phyloP scores from a whole-genome alignment of 2,113 vertebrate species.

The Oryzias celebensis region DNA sequence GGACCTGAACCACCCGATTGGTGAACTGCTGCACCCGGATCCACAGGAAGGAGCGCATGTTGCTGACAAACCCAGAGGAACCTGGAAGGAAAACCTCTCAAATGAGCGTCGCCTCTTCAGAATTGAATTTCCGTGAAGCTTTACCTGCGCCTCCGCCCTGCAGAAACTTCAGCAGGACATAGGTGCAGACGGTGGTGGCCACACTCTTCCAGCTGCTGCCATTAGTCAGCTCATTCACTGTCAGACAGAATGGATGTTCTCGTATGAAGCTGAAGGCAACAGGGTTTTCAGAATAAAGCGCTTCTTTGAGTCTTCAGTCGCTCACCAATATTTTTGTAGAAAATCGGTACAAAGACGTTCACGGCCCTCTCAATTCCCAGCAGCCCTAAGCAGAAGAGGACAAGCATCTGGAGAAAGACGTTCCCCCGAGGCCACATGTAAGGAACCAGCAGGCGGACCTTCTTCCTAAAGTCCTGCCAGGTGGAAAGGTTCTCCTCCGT shows the following conservation, averaged over 20 bases:
- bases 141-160: conserved; percentile 94
- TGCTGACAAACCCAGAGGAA: conserved; percentile 88
- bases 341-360: conserved; percentile 94
- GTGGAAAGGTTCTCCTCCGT: conserved; percentile 75
- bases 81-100: conserved; percentile 50
- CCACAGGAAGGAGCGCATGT: conserved; percentile 92
- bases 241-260: not conserved
- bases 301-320: not conserved
- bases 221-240: conserved; percentile 86
- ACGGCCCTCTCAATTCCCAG: conserved; percentile 87
- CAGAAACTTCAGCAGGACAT: conserved; percentile 88
- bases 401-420: conserved; percentile 83
- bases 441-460: conserved; percentile 84
- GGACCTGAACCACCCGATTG: conserved; percentile 85
- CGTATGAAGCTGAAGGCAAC: not conserved
- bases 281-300: too few relatives aligned
- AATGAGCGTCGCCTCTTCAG: not conserved
- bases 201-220: conserved; percentile 81
- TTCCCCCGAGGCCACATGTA: conserved; percentile 91
- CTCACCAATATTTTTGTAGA: conserved; percentile 91
- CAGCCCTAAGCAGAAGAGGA: conserved; percentile 86
- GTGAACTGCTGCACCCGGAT: conserved; percentile 97
- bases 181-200: conserved; percentile 83
- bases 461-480: conserved; percentile 85
- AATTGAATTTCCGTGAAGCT: not conserved